Evolutionary conservation across 2,113 vertebrate genomes (phyloP).

Genomic region (Centropristis striata): DNA sequence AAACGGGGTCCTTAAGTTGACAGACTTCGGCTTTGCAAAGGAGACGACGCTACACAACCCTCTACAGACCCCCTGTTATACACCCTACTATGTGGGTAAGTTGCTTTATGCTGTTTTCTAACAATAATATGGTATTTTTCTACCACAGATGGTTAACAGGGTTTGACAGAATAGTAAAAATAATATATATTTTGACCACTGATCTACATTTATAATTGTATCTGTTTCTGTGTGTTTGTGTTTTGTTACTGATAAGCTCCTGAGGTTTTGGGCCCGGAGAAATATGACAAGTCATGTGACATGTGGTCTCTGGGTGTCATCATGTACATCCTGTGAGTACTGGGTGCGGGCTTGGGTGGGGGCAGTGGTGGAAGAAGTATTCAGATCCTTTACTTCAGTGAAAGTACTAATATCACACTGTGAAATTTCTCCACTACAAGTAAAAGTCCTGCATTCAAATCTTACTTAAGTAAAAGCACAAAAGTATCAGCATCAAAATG

Average conservation of each 20-base stretch:
- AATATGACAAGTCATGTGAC: conserved; percentile 99
- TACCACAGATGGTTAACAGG: no score
- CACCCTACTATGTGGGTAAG: conserved; percentile 98
- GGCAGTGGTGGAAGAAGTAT: no score
- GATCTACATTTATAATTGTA: background rate
- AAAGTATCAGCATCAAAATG: no score
- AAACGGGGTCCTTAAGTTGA: conserved; percentile 93
- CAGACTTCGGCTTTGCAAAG: conserved; percentile 98
- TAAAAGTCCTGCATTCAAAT: no score
- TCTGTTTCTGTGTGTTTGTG: conserved; percentile 19
- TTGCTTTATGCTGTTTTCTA: conserved; percentile 26
- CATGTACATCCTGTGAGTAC: conserved; percentile 99
- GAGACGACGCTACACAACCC: conserved; percentile 95
- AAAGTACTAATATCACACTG: no score
- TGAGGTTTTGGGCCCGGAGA: conserved; percentile 98
- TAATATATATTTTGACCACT: background rate
- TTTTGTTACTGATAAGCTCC: conserved; percentile 86
- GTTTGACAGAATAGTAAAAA: no score
- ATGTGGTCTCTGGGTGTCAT: conserved; percentile 99
- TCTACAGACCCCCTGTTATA: conserved; percentile 97
- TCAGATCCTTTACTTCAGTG: no score
- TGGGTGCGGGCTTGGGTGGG: background rate
- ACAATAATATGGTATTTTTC: no score
- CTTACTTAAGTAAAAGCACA: no score
- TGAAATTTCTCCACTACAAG: no score